A percentile compares a stretch with the other conserved stretches of the same genome.
These are phyloP conservation scores for Neopipo cinnamomea DNA, from an alignment of 2,113 vertebrate genomes.

Conservation along the genomic window DNA sequence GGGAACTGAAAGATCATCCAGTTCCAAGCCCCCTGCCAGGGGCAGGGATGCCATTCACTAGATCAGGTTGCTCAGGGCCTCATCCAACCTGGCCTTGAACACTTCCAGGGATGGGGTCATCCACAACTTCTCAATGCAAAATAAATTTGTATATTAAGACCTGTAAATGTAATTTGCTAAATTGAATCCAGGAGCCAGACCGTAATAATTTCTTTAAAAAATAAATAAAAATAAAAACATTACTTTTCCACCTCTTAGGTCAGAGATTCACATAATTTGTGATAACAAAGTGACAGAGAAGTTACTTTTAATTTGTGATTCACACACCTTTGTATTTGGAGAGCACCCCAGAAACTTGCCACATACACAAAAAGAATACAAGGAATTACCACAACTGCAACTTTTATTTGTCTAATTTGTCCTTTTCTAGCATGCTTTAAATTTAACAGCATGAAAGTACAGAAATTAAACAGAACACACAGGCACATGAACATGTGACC, in stretches of 20 bases:
- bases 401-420: not conserved
- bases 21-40: not conserved
- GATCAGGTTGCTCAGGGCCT: not conserved
- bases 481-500: not conserved
- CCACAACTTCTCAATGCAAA: not conserved
- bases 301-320: not conserved
- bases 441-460: not conserved
- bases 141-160: not conserved
- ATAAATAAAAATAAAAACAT: not conserved
- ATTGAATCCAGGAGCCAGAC: not conserved
- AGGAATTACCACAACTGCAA: not conserved
- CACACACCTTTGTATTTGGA: not conserved
- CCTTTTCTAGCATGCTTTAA: not conserved
- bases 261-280: not conserved
- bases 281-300: not conserved
- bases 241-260: not conserved
- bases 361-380: not conserved
- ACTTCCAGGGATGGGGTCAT: not conserved
- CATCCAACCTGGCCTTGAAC: not conserved
- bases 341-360: not conserved
- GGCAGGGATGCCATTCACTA: not conserved
- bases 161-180: not conserved
- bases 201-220: accelerated
- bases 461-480: not conserved
- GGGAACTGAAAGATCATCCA: not conserved